phyloP scores from a whole-genome alignment of 2,888 invertebrate species.

The Macaria liturata region DNA sequence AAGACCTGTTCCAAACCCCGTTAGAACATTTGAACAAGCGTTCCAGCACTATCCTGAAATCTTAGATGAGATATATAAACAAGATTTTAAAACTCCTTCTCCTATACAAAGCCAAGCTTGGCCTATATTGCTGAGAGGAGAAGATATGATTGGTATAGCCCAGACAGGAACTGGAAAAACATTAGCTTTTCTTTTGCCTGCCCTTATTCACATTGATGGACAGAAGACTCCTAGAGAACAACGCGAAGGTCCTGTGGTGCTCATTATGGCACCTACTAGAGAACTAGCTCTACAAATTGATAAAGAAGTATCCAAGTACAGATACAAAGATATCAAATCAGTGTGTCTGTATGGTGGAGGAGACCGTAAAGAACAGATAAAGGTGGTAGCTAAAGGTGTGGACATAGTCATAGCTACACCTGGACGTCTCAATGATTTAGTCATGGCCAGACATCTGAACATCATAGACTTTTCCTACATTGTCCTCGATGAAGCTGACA shows the following conservation, averaged over 20 bases:
- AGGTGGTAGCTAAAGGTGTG: constrained; percentile 89
- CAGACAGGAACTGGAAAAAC: constrained; percentile 98
- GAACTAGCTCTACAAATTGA: constrained; percentile 97
- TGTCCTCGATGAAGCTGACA: constrained; percentile 95
- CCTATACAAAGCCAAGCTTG: constrained; percentile 97
- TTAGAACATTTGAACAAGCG: constrained; percentile 91
- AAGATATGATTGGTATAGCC: constrained; percentile 98
- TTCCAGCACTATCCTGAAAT: constrained; percentile 93
- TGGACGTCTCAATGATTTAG: constrained; percentile 95
- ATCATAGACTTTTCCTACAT: constrained; percentile 92
- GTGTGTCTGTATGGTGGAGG: constrained; percentile 97
- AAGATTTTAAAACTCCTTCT: constrained; percentile 91
- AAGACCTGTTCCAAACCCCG: constrained; percentile 88
- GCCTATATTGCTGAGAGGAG: constrained; percentile 95
- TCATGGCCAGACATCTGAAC: constrained; percentile 87
- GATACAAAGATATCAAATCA: constrained; percentile 93
- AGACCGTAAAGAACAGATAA: constrained; percentile 90
- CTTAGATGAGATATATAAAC: constrained; percentile 90
- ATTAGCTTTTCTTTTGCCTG: constrained; percentile 95
- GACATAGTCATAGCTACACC: constrained; percentile 98
- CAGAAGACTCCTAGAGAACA: constrained; percentile 89
- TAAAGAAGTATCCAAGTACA: constrained; percentile 94
- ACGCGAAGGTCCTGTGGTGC: constrained; percentile 91
- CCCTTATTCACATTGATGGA: constrained; percentile 95
- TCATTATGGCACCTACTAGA: constrained; percentile 96